Evolutionary conservation across 1,140 invertebrate genomes (phyloP).

Genomic region (Steinernema khuongi): DNA sequence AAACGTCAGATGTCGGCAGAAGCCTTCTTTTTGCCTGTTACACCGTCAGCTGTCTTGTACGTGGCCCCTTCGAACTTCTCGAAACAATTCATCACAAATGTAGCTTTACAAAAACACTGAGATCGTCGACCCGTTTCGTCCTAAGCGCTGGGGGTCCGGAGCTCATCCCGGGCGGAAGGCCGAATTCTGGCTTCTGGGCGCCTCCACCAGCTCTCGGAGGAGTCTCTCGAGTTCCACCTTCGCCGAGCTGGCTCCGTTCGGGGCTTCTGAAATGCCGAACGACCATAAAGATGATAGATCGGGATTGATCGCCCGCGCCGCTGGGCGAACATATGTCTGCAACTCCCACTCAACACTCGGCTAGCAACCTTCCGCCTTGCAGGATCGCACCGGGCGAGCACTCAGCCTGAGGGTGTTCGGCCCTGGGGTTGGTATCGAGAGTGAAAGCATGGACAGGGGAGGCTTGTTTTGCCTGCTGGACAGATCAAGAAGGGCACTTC

Average conservation of each 20-base stretch:
- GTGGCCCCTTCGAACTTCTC: neutral
- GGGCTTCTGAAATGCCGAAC: slow-evolving; percentile 1
- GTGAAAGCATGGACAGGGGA: no score
- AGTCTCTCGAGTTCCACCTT: neutral
- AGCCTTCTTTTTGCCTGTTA: neutral
- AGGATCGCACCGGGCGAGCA: no score
- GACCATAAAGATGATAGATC: neutral
- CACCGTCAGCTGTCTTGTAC: neutral
- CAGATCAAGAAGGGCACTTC: no score
- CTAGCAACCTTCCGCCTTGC: neutral
- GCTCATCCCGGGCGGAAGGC: neutral
- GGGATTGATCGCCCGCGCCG: neutral
- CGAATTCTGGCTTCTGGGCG: slow-evolving; percentile 1
- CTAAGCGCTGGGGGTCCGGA: neutral
- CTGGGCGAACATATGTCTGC: neutral
- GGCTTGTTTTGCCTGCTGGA: no score
- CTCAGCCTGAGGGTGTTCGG: no score
- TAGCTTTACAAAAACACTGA: neutral
- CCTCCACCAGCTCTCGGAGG: neutral
- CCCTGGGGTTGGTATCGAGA: no score
- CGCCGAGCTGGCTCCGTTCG: neutral
- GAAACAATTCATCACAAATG: neutral
- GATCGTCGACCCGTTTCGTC: neutral
- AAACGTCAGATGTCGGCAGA: no score
- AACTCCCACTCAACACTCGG: neutral